phyloP scores from a whole-genome alignment of 2,888 invertebrate genomes.

The Dugesia japonica region DNA sequence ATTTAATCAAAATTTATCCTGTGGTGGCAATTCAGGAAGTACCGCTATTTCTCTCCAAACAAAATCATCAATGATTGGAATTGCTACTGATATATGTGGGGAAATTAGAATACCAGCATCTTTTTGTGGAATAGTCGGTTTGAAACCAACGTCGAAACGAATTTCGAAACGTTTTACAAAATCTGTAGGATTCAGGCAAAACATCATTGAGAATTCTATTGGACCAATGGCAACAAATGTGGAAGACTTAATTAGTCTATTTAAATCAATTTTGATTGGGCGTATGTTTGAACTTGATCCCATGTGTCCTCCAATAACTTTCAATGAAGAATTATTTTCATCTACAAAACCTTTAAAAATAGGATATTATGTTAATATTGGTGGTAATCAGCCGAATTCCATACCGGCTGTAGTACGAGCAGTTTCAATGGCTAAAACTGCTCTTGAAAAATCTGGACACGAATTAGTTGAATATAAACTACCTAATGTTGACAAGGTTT shows the following conservation, averaged over 20 bases:
- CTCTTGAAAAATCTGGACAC: constrained; percentile 24
- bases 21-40: background rate
- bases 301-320: constrained; percentile 36
- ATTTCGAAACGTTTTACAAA: background rate
- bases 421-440: constrained; percentile 20
- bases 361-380: background rate
- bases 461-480: constrained; percentile 16
- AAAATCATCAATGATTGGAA: background rate
- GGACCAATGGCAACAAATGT: constrained; percentile 39
- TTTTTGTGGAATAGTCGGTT: background rate
- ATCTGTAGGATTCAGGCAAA: background rate
- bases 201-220: constrained; percentile 26
- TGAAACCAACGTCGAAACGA: background rate
- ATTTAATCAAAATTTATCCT: background rate
- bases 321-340: constrained; percentile 26
- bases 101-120: background rate
- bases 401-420: constrained; percentile 30
- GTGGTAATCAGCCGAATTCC: background rate
- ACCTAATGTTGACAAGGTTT: constrained; percentile 11
- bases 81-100: background rate
- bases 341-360: background rate
- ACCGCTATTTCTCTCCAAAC: background rate
- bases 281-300: constrained; percentile 37
- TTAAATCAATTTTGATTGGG: constrained; percentile 35
- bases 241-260: constrained; percentile 35